phyloP scores from a whole-genome alignment of 2,113 vertebrate genomes.

The Rhea americana region DNA sequence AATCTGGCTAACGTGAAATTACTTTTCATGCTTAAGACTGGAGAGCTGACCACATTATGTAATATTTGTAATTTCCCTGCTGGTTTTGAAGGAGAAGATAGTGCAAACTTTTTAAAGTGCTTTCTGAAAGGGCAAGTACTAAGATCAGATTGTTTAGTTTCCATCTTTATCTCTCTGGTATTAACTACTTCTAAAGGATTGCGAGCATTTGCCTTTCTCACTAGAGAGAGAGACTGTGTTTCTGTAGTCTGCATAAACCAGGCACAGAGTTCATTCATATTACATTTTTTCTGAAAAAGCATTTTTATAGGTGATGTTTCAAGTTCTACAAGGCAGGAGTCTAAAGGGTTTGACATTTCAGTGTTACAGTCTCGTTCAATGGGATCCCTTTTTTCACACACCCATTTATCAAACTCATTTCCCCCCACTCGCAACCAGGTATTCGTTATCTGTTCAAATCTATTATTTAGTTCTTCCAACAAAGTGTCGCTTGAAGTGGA shows the following conservation, averaged over 20 bases:
- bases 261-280: conserved; percentile 87
- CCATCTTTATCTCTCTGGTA: conserved; percentile 79
- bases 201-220: conserved; percentile 90
- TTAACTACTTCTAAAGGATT: conserved; percentile 87
- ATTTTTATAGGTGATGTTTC: conserved; percentile 87
- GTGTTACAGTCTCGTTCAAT: conserved; percentile 59
- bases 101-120: conserved; percentile 96
- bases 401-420: conserved; percentile 70
- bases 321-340: conserved; percentile 76
- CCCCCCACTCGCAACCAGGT: conserved; percentile 87
- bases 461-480: conserved; percentile 85
- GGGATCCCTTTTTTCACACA: conserved; percentile 64
- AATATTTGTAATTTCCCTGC: conserved; percentile 80
- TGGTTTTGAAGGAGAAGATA: conserved; percentile 89
- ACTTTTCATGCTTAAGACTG: conserved; percentile 74
- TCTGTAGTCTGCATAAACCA: conserved; percentile 99
- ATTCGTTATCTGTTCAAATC: conserved; percentile 88
- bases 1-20: conserved; percentile 77
- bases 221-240: conserved; percentile 92
- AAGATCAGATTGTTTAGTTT: conserved; percentile 76
- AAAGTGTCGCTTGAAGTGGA: conserved; percentile 84
- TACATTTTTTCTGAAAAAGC: conserved; percentile 91
- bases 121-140: conserved; percentile 88
- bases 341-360: conserved; percentile 72
- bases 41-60: conserved; percentile 75